Evolutionary conservation across 2,797 vertebrate genomes (phyloP).

Genomic region (Diceros bicornis): DNA sequence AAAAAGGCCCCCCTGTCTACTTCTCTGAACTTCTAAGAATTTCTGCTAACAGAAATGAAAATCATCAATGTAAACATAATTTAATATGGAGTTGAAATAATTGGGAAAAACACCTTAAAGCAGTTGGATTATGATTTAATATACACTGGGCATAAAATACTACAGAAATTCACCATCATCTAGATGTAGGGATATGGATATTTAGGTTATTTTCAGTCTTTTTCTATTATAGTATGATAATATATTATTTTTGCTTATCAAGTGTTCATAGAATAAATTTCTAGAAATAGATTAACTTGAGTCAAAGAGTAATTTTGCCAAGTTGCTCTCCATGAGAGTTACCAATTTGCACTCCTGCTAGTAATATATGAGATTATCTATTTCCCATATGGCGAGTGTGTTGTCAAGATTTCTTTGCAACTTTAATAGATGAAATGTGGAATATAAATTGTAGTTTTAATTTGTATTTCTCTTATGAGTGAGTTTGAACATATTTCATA

Average conservation of each 20-base stretch:
- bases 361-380: background rate
- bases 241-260: background rate
- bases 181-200: background rate
- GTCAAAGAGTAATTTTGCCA: background rate
- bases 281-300: constrained; percentile 10
- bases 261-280: background rate
- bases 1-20: background rate
- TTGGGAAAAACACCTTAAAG: background rate
- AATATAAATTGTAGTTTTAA: constrained; percentile 34
- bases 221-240: background rate
- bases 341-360: background rate
- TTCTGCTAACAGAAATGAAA: constrained; percentile 56
- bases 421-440: background rate
- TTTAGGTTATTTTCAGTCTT: background rate
- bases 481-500: background rate
- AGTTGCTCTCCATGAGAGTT: background rate
- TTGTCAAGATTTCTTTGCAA: background rate
- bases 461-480: background rate
- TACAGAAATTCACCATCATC: background rate
- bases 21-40: background rate
- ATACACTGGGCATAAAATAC: background rate
- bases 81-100: background rate
- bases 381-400: background rate
- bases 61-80: background rate
- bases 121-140: background rate